These are phyloP conservation scores for Amblyopsis rosae DNA, from an alignment of 2,113 vertebrate species.

Conservation along the genomic window DNA sequence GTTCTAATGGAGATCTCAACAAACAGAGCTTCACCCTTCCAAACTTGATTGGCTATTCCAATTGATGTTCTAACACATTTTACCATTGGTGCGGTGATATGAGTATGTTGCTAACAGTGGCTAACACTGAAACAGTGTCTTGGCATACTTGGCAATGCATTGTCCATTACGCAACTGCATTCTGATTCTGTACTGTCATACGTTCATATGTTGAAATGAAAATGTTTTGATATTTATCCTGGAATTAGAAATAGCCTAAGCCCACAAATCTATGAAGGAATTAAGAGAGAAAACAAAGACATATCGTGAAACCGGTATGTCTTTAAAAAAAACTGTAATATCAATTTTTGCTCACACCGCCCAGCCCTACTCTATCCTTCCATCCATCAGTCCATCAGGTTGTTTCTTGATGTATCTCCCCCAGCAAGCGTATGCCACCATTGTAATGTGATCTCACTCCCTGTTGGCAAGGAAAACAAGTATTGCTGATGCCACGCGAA, in stretches of 20 bases:
- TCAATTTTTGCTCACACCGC: no score
- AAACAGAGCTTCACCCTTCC: neutral
- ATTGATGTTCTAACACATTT: no score
- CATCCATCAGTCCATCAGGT: slow-evolving; percentile 58
- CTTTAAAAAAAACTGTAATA: no score
- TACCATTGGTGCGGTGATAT: no score
- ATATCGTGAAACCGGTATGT: no score
- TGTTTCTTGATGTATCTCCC: slow-evolving; percentile 41
- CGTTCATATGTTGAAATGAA: neutral
- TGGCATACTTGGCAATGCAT: no score
- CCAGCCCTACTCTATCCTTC: slow-evolving; percentile 38
- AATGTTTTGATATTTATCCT: slow-evolving; percentile 8
- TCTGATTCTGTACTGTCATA: neutral
- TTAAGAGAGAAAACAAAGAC: no score
- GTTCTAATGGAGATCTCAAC: neutral
- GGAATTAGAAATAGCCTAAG: no score
- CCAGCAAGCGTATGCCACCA: slow-evolving; percentile 6
- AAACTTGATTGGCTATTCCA: no score
- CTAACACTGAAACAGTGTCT: no score
- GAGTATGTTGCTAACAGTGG: no score
- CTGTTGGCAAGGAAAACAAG: slow-evolving; percentile 43
- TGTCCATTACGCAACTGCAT: neutral
- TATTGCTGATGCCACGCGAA: slow-evolving; percentile 14
- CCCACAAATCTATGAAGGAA: no score
- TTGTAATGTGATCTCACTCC: slow-evolving; percentile 56